phyloP scores from a whole-genome alignment of 2,888 invertebrate species.

The Elgonia sp. region DNA sequence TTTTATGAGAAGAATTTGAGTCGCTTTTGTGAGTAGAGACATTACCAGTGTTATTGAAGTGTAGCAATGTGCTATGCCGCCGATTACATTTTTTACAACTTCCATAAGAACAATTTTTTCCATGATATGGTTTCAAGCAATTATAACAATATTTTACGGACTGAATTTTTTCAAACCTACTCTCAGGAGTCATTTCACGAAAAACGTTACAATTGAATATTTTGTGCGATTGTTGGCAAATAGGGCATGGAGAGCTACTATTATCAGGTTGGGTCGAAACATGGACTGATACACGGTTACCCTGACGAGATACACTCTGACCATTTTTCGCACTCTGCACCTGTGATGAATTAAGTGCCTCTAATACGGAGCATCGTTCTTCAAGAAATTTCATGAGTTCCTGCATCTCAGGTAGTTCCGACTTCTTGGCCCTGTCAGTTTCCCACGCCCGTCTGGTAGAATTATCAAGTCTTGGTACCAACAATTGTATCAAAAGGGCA shows the following conservation, averaged over 20 bases:
- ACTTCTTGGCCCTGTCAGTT: conserved; percentile 23
- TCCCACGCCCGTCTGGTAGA: conserved; percentile 31
- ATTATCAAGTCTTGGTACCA: conserved; percentile 34
- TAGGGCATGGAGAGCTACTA: not conserved
- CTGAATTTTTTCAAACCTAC: conserved; percentile 4
- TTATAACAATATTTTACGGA: not conserved
- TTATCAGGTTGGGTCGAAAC: not conserved
- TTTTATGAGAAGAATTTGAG: not conserved
- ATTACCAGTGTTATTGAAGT: too few species aligned
- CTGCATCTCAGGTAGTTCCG: not conserved
- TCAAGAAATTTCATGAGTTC: conserved; percentile 27
- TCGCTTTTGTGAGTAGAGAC: not conserved
- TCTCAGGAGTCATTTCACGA: conserved; percentile 11
- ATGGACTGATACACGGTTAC: conserved; percentile 18
- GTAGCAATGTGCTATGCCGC: conserved; percentile 7
- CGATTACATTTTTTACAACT: conserved; percentile 13
- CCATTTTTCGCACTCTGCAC: not conserved
- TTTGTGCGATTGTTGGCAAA: conserved; percentile 6
- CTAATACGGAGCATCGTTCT: conserved; percentile 12
- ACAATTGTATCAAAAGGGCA: conserved; percentile 9
- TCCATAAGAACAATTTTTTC: conserved; percentile 26
- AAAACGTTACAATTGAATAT: conserved; percentile 13
- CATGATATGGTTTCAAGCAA: conserved; percentile 36
- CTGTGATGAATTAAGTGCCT: not conserved
- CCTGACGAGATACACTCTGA: conserved; percentile 19